A percentile compares a stretch with the other conserved stretches of the same genome.
Evolutionary conservation across 2,888 invertebrate genomes (phyloP).

Genomic region (Chloroclystis v-ata): DNA sequence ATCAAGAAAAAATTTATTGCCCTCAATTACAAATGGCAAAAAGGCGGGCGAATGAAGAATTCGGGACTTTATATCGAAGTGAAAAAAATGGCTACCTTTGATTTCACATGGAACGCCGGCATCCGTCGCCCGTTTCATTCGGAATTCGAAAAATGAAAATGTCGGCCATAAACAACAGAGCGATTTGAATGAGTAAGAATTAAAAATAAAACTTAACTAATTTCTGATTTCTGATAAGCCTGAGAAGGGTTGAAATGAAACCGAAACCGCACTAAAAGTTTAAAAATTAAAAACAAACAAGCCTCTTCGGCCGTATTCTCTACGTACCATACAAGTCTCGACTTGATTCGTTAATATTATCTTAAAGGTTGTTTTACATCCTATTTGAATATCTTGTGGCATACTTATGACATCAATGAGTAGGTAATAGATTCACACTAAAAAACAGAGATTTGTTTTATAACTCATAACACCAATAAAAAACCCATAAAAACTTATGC

Average conservation of each 20-base stretch:
- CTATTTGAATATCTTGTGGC: conserved; percentile 54
- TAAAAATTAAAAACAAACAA: conserved; percentile 48
- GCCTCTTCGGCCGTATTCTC: conserved; percentile 60
- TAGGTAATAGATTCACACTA: conserved; percentile 47
- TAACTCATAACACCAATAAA: too few species aligned
- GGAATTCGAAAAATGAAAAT: conserved; percentile 76
- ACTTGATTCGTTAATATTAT: conserved; percentile 58
- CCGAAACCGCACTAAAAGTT: conserved; percentile 56
- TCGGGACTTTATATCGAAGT: conserved; percentile 61
- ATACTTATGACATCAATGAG: conserved; percentile 47
- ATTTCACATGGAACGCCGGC: conserved; percentile 70
- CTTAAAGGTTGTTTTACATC: conserved; percentile 43
- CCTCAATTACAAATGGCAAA: conserved; percentile 72
- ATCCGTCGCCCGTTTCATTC: conserved; percentile 44
- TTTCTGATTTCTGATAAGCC: conserved; percentile 66
- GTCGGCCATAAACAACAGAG: conserved; percentile 75
- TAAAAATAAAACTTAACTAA: conserved; percentile 72
- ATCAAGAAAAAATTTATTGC: conserved; percentile 70
- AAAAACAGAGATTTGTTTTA: conserved; percentile 45
- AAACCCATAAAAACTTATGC: too few species aligned
- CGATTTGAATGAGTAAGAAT: conserved; percentile 74
- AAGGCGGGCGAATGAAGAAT: conserved; percentile 57
- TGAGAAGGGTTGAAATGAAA: conserved; percentile 67
- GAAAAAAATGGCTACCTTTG: conserved; percentile 64
- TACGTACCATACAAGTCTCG: conserved; percentile 51